Percentiles rank a stretch among this genome's conserved stretches.
Conservation (phyloP, 2,888 invertebrate species). For the Diarsia rubi region DNA sequence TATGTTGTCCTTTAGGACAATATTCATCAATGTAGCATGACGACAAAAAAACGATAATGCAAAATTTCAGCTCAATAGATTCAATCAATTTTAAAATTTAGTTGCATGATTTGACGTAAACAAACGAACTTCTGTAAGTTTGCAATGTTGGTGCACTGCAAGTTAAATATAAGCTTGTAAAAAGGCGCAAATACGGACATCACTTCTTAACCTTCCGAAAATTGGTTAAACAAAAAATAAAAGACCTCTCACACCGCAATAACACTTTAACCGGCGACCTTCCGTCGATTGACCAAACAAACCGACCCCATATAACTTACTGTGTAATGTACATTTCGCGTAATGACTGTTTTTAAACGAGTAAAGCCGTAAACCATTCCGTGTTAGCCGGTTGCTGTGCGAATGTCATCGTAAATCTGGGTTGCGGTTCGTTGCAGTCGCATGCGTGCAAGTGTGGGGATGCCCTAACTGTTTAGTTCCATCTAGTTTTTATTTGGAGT, state of each 20-base stretch:
- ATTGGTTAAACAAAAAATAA: conserved; percentile 11
- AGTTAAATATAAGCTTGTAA: too few relatives aligned
- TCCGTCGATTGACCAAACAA: conserved; percentile 30
- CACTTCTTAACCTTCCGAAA: not conserved
- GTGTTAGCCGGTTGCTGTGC: conserved; percentile 30
- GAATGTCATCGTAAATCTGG: conserved; percentile 56
- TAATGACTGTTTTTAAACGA: conserved; percentile 60
- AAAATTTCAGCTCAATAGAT: too few relatives aligned
- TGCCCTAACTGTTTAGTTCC: conserved; percentile 14
- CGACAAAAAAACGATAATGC: too few relatives aligned
- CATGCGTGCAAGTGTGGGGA: conserved; percentile 23
- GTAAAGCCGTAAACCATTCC: conserved; percentile 45
- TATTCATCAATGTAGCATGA: too few relatives aligned
- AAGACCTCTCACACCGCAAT: conserved; percentile 8
- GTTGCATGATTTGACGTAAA: too few relatives aligned
- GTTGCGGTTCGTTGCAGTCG: conserved; percentile 37
- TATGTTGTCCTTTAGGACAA: too few relatives aligned
- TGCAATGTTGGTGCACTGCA: too few relatives aligned
- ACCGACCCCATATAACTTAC: conserved; percentile 47
- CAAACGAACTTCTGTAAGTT: too few relatives aligned
- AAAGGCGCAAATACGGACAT: too few relatives aligned
- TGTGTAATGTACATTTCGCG: conserved; percentile 53
- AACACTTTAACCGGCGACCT: conserved; percentile 32
- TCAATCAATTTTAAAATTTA: too few relatives aligned
- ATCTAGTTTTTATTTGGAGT: not conserved